Percentiles rank a stretch among this genome's conserved stretches.
Conservation (phyloP, 2,797 vertebrate species). For the Epinephelus malabaricus region DNA sequence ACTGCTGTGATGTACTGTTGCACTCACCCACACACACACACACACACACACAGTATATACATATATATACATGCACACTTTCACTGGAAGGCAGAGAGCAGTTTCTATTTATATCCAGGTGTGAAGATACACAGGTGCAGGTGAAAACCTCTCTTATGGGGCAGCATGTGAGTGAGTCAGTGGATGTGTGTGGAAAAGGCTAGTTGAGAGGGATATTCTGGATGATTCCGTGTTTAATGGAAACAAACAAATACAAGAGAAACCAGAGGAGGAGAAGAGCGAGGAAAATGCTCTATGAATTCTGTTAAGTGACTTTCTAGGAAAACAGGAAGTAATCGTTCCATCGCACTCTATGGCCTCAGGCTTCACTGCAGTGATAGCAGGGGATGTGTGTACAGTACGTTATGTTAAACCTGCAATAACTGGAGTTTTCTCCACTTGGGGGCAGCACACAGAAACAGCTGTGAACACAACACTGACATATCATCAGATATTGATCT, state of each 20-base stretch:
- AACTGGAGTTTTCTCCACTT: constrained; percentile 11
- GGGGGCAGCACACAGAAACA: neutral
- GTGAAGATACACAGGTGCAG: constrained; percentile 72
- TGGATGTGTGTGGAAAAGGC: neutral
- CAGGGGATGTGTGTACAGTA: neutral
- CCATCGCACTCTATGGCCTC: constrained; percentile 8
- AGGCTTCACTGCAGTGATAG: constrained; percentile 7
- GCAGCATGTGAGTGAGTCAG: constrained; percentile 26
- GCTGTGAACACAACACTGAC: neutral
- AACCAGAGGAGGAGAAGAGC: neutral
- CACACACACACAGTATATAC: neutral
- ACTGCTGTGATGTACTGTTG: constrained; percentile 10
- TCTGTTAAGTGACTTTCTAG: constrained; percentile 46
- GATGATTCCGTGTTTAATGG: constrained; percentile 44
- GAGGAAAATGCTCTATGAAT: constrained; percentile 25
- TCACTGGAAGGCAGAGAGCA: constrained; percentile 44
- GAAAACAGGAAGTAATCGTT: constrained; percentile 51
- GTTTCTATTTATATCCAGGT: constrained; percentile 78
- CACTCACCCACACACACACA: neutral
- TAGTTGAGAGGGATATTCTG: constrained; percentile 33
- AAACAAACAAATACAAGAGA: constrained; percentile 43
- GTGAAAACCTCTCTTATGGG: constrained; percentile 56
- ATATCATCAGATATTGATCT: neutral
- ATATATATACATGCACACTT: constrained; percentile 21
- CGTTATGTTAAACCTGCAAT: neutral